Percentiles rank a stretch among this genome's conserved stretches.
These are phyloP conservation scores for Chrysodeixis includens DNA, from an alignment of 2,888 invertebrate genomes.

Conservation along the genomic window DNA sequence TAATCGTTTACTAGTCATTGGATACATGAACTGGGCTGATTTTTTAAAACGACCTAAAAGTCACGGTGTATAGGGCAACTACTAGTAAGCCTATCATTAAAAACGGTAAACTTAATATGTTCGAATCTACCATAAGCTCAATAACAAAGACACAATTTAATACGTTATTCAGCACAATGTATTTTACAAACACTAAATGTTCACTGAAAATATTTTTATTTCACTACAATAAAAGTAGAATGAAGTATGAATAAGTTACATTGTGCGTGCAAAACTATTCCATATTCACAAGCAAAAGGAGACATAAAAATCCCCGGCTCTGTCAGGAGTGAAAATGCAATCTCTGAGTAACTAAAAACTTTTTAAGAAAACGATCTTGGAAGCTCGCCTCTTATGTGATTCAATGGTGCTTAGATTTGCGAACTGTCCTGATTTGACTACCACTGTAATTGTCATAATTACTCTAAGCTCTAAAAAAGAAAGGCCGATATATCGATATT, in stretches of 20 bases:
- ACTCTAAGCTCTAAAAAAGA: not conserved
- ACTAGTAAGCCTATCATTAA: too few relatives aligned
- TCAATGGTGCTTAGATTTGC: conserved; percentile 23
- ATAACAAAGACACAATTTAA: not conserved
- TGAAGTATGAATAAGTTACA: conserved; percentile 45
- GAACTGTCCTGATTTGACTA: conserved; percentile 8
- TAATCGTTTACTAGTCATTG: too few relatives aligned
- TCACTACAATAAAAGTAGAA: conserved; percentile 38
- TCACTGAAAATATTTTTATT: conserved; percentile 33
- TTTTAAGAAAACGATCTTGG: conserved; percentile 73
- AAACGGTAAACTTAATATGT: too few relatives aligned
- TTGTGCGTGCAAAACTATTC: conserved; percentile 53
- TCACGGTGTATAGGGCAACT: too few relatives aligned
- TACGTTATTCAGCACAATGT: conserved; percentile 5
- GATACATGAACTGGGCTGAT: too few relatives aligned
- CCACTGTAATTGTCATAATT: not conserved
- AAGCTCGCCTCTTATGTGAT: conserved; percentile 55
- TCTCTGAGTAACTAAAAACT: conserved; percentile 76
- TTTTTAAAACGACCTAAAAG: too few relatives aligned
- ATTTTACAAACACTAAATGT: conserved; percentile 20
- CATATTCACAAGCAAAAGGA: conserved; percentile 56
- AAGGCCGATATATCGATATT: too few relatives aligned
- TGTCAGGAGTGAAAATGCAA: conserved; percentile 73
- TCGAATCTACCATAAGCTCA: too few relatives aligned
- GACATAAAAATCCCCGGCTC: conserved; percentile 67